These are phyloP conservation scores for Tetanocera ferruginea DNA, from an alignment of 2,888 invertebrate genomes.

Conservation along the genomic window DNA sequence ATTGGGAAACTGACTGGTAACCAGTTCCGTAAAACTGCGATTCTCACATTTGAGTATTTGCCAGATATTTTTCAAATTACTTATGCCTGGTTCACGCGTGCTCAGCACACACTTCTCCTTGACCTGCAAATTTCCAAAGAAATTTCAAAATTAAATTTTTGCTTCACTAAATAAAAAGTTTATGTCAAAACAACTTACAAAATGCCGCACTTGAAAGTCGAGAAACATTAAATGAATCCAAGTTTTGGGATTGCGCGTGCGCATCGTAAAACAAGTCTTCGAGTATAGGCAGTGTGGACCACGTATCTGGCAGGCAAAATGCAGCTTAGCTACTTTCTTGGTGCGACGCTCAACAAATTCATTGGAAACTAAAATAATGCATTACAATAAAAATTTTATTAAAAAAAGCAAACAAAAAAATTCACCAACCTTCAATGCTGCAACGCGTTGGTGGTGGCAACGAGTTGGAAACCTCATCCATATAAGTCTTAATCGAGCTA, in stretches of 20 bases:
- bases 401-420: neutral
- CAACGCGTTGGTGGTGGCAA: constrained; percentile 94
- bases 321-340: constrained; percentile 88
- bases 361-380: constrained; percentile 59
- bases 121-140: constrained; percentile 70
- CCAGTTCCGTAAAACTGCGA: constrained; percentile 88
- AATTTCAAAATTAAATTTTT: neutral
- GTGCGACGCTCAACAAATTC: constrained; percentile 79
- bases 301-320: constrained; percentile 90
- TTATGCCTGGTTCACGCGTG: constrained; percentile 84
- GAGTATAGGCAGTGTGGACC: constrained; percentile 90
- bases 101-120: constrained; percentile 83
- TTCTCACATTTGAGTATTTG: constrained; percentile 93
- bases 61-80: constrained; percentile 92
- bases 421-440: constrained; percentile 85
- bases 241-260: constrained; percentile 84
- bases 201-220: constrained; percentile 79
- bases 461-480: constrained; percentile 86
- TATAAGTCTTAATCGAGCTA: constrained; percentile 90
- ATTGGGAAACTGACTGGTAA: constrained; percentile 94
- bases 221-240: constrained; percentile 98
- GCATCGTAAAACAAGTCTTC: constrained; percentile 82
- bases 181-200: constrained; percentile 58
- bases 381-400: constrained; percentile 36
- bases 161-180: neutral